phyloP scores from a whole-genome alignment of 2,797 vertebrate species.

The Moxostoma hubbsi region DNA sequence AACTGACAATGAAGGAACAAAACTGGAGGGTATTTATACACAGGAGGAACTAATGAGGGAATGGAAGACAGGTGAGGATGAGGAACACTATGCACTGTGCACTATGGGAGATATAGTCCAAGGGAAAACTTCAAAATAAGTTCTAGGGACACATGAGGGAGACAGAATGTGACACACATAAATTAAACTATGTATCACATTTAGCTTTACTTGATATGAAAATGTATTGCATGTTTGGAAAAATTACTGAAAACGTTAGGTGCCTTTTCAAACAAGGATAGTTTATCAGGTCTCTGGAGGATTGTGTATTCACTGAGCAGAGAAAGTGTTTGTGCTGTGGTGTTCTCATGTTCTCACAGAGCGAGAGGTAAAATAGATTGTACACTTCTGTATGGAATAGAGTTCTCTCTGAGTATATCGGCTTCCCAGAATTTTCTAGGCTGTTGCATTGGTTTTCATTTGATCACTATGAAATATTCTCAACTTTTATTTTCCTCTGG shows the following conservation, averaged over 20 bases:
- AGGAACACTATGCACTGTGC: no score
- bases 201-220: not conserved
- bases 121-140: no score
- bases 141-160: no score
- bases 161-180: no score
- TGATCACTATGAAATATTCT: slow-evolving; percentile 24
- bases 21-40: no score
- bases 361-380: slow-evolving; percentile 2
- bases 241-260: slow-evolving; percentile 39
- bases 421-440: slow-evolving; percentile 5
- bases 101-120: no score
- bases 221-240: slow-evolving; percentile 19
- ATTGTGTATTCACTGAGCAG: not conserved
- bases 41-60: no score
- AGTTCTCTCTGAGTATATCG: not conserved
- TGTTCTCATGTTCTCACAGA: not conserved
- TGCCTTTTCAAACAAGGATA: slow-evolving; percentile 10
- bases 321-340: not conserved
- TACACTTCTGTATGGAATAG: not conserved
- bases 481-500: slow-evolving; percentile 38
- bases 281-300: slow-evolving; percentile 14
- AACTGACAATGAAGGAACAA: no score
- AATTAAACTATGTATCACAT: not conserved
- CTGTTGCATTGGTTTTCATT: slow-evolving; percentile 6
- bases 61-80: no score